A percentile compares a stretch with the other conserved stretches of the same genome.
Evolutionary conservation across 1,140 invertebrate species (phyloP).

Genomic region (Drosophila repleta): DNA sequence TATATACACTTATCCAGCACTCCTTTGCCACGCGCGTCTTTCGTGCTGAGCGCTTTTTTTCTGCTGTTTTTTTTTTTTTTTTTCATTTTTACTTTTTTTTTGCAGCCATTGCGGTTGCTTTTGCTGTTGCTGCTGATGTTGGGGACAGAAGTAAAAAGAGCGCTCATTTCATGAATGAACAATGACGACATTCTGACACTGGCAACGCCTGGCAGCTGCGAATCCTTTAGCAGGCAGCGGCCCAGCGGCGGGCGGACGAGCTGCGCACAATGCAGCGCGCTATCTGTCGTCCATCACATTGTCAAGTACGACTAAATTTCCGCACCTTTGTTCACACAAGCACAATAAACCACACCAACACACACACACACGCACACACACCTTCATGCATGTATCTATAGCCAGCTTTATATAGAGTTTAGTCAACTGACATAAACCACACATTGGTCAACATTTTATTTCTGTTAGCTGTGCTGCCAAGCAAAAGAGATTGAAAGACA

Average conservation of each 20-base stretch:
- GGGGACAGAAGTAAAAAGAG: slow-evolving; percentile 62
- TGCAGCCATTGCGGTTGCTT: slow-evolving; percentile 66
- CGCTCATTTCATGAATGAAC: slow-evolving; percentile 81
- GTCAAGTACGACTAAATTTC: slow-evolving; percentile 70
- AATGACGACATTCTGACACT: slow-evolving; percentile 81
- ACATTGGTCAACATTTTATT: slow-evolving; percentile 7
- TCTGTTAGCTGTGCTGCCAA: slow-evolving; percentile 2
- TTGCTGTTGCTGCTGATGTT: slow-evolving; percentile 37
- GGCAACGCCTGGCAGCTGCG: slow-evolving; percentile 54
- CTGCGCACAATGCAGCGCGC: slow-evolving; percentile 44
- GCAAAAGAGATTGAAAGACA: neutral
- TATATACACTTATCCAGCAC: slow-evolving; percentile 31
- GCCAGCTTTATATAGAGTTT: slow-evolving; percentile 4
- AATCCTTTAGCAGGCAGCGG: neutral
- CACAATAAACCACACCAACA: slow-evolving; percentile 4
- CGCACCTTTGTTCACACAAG: slow-evolving; percentile 42
- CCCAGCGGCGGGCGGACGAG: neutral
- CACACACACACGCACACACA: neutral
- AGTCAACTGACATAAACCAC: slow-evolving; percentile 5
- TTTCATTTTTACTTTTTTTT: slow-evolving; percentile 51
- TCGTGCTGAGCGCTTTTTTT: slow-evolving; percentile 4
- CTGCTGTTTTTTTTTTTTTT: slow-evolving; percentile 23
- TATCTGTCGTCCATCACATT: slow-evolving; percentile 75
- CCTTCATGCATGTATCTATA: neutral
- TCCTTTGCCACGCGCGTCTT: slow-evolving; percentile 57